Evolutionary conservation across 64 coral and sea anemone genomes (phyloP), one percentile per base, ranked within the genome.

Genomic region (Hydrozoanthus tunicans): DNA sequence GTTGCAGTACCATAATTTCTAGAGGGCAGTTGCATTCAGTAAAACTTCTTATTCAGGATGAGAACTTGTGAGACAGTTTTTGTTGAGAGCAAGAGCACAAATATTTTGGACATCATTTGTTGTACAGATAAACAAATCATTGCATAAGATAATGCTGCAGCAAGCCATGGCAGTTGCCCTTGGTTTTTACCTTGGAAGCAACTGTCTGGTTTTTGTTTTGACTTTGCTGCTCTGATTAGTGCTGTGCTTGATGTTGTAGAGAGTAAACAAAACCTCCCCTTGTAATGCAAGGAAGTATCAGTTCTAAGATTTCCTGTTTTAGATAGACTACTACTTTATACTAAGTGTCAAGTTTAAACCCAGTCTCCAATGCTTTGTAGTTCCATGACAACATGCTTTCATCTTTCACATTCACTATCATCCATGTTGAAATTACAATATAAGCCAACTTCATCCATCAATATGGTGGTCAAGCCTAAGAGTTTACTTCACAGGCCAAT

Each of bases 1-100:
- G 26, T 54, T 59, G 67, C 51, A 24, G 11, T 74, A 56, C 84
- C 23, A 25, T 74, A 11, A 43, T 4, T 74, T 56, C 13, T 60
- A 8, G n/a, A 60, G 15, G 11, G 69, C 84, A 88, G 54, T 73
- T 70, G 20, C 69, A 88, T 70, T 53, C 80, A 73, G 69, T 88
- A 88, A 69, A 88, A 86, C 59, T 61, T 70, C 56, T 23, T 20
- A 15, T 52, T 67, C 56, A 66, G 61, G 7, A 83, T 66, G 65
- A 72, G 9, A 66, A 13, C 51, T 86, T 85, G 64, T 70, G 51
- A 85, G 70, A 54, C 53, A 71, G 14, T 56, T 70, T 85, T 55
- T 69, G 66, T 66, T 86, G 58, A 73, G 8, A 73, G 68, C 8
- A 73, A 15, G 23, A 86, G 58, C 51, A 58, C 55, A 88, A 58